Evolutionary conservation across 2,888 invertebrate genomes (phyloP).

Genomic region (Nasonovia ribisnigri): DNA sequence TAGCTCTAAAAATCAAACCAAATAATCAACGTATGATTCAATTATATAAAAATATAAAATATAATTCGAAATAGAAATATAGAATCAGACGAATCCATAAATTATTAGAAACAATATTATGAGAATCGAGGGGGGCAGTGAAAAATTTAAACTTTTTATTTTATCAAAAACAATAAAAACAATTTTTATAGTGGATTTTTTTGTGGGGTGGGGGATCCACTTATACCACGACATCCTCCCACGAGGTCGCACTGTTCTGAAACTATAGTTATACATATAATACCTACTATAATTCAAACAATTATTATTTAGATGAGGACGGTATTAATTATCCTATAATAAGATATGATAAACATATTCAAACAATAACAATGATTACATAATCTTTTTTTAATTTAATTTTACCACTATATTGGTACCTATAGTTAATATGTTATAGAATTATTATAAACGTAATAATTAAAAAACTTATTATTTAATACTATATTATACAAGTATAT

Average conservation of each 20-base stretch:
- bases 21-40: not conserved
- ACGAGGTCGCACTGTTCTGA: too few relatives aligned
- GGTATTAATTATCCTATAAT: too few relatives aligned
- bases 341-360: too few relatives aligned
- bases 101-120: not conserved
- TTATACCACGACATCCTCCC: too few relatives aligned
- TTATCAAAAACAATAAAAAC: too few relatives aligned
- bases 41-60: not conserved
- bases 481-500: not conserved
- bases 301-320: too few relatives aligned
- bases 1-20: not conserved
- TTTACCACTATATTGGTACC: not conserved
- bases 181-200: too few relatives aligned
- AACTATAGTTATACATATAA: too few relatives aligned
- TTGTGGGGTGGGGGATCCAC: too few relatives aligned
- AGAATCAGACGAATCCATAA: not conserved
- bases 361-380: too few relatives aligned
- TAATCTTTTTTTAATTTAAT: too few relatives aligned
- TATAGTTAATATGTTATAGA: not conserved
- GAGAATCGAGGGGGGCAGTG: not conserved
- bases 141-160: not conserved
- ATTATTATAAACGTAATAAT: not conserved
- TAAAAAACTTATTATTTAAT: not conserved
- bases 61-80: not conserved
- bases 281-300: too few relatives aligned